These are phyloP conservation scores for Gracilinanus agilis DNA, from an alignment of 2,113 vertebrate species.

Conservation along the genomic window DNA sequence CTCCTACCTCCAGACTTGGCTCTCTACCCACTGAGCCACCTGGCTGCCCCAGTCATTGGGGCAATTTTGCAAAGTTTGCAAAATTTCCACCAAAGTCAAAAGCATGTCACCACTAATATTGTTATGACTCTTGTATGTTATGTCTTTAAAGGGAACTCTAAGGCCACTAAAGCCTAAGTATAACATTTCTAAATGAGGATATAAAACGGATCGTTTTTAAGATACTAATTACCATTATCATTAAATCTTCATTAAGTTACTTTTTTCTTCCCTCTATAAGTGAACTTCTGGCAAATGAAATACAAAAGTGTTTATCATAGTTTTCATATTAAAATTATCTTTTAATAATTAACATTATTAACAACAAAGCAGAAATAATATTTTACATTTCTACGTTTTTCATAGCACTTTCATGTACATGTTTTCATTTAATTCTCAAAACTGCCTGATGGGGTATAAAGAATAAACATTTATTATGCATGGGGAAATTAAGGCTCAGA, in stretches of 20 bases:
- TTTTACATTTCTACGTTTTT: background rate
- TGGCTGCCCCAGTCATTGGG: too few species aligned
- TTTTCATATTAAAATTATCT: constrained; percentile 36
- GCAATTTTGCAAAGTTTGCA: too few species aligned
- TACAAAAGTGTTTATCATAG: constrained; percentile 7
- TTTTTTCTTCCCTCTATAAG: background rate
- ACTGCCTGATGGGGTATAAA: background rate
- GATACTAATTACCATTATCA: background rate
- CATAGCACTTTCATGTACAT: background rate
- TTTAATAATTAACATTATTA: constrained; percentile 8
- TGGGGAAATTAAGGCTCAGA: background rate
- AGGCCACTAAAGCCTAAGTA: constrained; percentile 17
- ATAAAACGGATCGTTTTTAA: background rate
- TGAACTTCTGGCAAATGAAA: background rate
- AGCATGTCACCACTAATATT: constrained; percentile 13
- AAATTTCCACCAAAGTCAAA: background rate
- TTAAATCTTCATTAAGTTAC: background rate
- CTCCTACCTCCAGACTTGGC: too few species aligned
- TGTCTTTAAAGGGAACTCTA: background rate
- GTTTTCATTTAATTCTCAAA: background rate
- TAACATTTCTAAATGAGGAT: background rate
- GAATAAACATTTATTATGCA: background rate
- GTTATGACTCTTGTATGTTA: constrained; percentile 38
- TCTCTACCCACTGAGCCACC: too few species aligned
- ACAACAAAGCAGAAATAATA: background rate